phyloP scores from a whole-genome alignment of 2,888 invertebrate species.

The Andrena trimmerana region DNA sequence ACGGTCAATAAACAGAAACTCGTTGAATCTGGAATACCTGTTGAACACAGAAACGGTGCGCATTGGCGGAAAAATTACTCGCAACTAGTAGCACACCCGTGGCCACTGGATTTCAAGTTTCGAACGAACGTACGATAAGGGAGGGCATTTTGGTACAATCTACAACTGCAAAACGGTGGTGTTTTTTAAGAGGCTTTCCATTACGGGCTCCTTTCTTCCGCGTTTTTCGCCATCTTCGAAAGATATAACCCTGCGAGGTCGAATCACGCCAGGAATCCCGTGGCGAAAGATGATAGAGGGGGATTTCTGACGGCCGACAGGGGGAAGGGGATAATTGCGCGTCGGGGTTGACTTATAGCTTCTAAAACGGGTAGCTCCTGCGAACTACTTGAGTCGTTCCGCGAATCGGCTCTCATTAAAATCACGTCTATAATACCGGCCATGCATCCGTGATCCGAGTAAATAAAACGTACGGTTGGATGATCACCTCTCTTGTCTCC shows the following conservation, averaged over 20 bases:
- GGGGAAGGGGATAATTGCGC: conserved; percentile 80
- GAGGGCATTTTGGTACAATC: not conserved
- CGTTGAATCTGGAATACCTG: conserved; percentile 32
- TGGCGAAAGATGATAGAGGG: conserved; percentile 62
- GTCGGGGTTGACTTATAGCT: conserved; percentile 83
- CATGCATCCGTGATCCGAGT: not conserved
- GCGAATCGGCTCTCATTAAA: conserved; percentile 53
- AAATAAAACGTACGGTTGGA: not conserved
- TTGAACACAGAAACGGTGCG: conserved; percentile 16
- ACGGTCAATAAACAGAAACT: conserved; percentile 25
- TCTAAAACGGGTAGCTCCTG: conserved; percentile 82
- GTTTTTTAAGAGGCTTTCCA: too few relatives aligned
- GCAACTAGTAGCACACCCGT: too few relatives aligned
- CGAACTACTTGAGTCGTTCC: conserved; percentile 23
- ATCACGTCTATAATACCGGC: conserved; percentile 20
- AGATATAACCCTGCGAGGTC: conserved; percentile 62
- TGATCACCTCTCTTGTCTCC: not conserved
- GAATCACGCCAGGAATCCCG: conserved; percentile 69
- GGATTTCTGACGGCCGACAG: conserved; percentile 48
- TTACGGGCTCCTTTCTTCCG: not conserved
- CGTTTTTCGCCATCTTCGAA: conserved; percentile 68
- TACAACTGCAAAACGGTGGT: conserved; percentile 32
- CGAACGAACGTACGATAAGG: not conserved
- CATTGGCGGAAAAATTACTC: not conserved
- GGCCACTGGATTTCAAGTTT: not conserved